A percentile compares a stretch with the other conserved stretches of the same genome.
Conservation (phyloP, 2,888 invertebrate species). For the Pyralis farinalis region DNA sequence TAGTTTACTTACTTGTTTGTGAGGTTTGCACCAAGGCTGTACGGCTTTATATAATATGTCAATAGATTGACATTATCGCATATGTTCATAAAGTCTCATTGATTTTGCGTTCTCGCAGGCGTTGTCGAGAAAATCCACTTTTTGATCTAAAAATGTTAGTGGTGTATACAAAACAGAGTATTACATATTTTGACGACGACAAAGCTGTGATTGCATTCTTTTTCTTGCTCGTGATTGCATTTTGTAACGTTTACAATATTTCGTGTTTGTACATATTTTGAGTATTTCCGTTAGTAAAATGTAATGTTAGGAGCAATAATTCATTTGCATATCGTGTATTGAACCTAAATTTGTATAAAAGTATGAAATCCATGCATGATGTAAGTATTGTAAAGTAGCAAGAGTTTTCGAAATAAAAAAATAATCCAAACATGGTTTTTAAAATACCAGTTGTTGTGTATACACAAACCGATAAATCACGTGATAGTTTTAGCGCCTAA, state of each 20-base stretch:
- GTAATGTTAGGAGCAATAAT: slow-evolving; percentile 60
- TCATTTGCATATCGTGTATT: slow-evolving; percentile 62
- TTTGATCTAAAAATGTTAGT: slow-evolving; percentile 4
- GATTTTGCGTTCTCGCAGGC: too few relatives aligned
- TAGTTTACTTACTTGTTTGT: too few relatives aligned
- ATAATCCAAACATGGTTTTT: too few relatives aligned
- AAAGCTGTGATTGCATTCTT: slow-evolving; percentile 14
- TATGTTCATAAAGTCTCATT: too few relatives aligned
- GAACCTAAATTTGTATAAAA: slow-evolving; percentile 46
- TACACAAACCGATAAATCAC: too few relatives aligned
- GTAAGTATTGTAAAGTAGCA: slow-evolving; percentile 57
- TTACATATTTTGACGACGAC: slow-evolving; percentile 10
- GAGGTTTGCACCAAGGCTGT: too few relatives aligned
- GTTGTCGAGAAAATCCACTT: too few relatives aligned
- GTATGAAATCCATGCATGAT: slow-evolving; percentile 36
- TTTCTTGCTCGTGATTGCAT: slow-evolving; percentile 3
- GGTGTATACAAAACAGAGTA: slow-evolving; percentile 2
- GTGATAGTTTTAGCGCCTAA: too few relatives aligned
- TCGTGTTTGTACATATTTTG: slow-evolving; percentile 6
- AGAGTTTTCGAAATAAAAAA: slow-evolving; percentile 56
- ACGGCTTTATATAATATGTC: too few relatives aligned
- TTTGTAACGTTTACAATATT: slow-evolving; percentile 7
- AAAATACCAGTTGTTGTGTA: too few relatives aligned
- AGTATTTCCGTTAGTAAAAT: slow-evolving; percentile 16
- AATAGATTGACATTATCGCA: too few relatives aligned